Percentiles rank a stretch among this genome's conserved stretches.
phyloP scores from a whole-genome alignment of 2,113 vertebrate species.

The Carlito syrichta region DNA sequence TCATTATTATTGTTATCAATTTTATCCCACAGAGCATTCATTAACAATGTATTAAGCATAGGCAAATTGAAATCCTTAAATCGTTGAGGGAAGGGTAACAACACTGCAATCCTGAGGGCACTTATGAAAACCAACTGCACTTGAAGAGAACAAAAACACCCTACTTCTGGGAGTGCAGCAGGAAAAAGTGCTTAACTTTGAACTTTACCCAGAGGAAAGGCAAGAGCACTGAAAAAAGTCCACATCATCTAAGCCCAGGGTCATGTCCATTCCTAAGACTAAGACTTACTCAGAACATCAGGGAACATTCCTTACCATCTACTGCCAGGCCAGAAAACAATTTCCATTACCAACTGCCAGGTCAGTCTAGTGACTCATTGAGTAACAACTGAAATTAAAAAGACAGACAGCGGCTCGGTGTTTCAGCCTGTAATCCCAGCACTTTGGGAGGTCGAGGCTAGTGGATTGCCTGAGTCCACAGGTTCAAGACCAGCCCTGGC shows the following conservation, averaged over 20 bases:
- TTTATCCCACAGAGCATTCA: neutral
- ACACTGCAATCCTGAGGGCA: neutral
- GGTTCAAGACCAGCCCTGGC: too few species aligned
- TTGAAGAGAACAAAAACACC: neutral
- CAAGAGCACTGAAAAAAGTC: too few species aligned
- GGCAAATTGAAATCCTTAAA: neutral
- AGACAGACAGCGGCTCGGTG: too few species aligned
- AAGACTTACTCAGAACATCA: neutral
- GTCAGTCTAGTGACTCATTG: neutral
- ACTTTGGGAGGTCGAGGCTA: too few species aligned
- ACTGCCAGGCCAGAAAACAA: neutral
- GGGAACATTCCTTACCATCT: rapidly evolving
- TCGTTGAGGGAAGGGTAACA: neutral
- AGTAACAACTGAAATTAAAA: neutral
- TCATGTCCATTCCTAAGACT: rapidly evolving
- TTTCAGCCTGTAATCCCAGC: too few species aligned
- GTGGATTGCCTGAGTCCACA: too few species aligned
- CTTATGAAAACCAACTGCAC: neutral
- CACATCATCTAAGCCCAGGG: rapidly evolving
- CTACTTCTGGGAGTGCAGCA: neutral
- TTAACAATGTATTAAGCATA: neutral
- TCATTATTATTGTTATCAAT: neutral
- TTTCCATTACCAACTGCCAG: too few species aligned
- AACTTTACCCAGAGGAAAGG: neutral
- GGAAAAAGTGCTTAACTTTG: rapidly evolving